Base-by-base conservation (phyloP, 2,113 vertebrate genomes). In the Manacus vitellinus region DNA sequence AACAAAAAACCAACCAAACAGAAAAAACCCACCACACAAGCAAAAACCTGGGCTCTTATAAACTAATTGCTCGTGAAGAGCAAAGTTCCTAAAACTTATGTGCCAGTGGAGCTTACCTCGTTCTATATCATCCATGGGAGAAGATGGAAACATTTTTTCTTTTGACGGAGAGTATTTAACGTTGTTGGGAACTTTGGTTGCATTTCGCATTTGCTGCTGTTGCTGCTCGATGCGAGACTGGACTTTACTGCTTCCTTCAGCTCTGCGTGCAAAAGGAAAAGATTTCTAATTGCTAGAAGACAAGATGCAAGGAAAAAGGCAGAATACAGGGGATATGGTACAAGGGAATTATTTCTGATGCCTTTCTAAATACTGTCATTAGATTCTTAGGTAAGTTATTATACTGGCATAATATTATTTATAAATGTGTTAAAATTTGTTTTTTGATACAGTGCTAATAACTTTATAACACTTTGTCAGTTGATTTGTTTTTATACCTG, bases 111-210 rank as follows among this genome's bases (percentile, higher is more conserved):
- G 19, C 92, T 96, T 98, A 99, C 99, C 99, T 98, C 98, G 98
- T 97, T 99, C 99, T 61, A 99, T 99, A 93, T 99, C 99, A 93
- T 99, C 99, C 99, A 99, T 99, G 14, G 98, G 98, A 47, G 98
- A 99, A 33, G 98, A 83, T 0, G 99, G 99, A 63, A 98, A 99
- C 6, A 98, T 96, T 92, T 99, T 99, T 49, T 99, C 98, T 94
- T 98, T 98, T 7, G 97, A 94, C 66, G 98, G 94, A 89, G 99
- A 98, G 77, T 91, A 98, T 97, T 99, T 99, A 65, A 97, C 27
- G 17, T 96, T 97, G 52, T 97, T 95, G 41, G 98, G 97, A 88
- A 95, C 97, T 83, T 98, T 99, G 82, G 74, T 86, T 72, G 97
- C 91, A 88, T 98, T 98, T 95, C 97, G 52, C 94, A 97, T 97